Evolutionary conservation across 2,888 invertebrate genomes (phyloP).

Genomic region (Oegoconia quadripuncta): DNA sequence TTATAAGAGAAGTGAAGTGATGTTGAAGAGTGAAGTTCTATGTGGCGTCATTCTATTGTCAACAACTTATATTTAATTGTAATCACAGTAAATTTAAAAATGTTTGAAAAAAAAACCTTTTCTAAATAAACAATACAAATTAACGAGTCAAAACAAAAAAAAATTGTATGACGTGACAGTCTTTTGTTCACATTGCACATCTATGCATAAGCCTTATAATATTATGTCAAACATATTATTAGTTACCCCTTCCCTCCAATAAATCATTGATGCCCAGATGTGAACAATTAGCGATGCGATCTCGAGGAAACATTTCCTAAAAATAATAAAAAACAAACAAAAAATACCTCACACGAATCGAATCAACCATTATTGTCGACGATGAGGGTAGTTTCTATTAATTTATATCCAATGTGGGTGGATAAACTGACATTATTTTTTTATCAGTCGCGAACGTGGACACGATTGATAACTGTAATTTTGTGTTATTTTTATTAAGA

Average conservation of each 20-base stretch:
- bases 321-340: constrained; percentile 69
- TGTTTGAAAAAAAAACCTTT: no score
- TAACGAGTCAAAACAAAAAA: no score
- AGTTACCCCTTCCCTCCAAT: constrained; percentile 48
- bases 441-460: constrained; percentile 50
- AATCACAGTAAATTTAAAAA: no score
- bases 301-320: constrained; percentile 53
- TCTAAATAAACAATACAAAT: no score
- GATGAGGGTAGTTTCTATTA: constrained; percentile 76
- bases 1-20: no score
- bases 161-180: no score
- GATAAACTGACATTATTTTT: constrained; percentile 73
- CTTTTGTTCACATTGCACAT: no score
- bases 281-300: constrained; percentile 57
- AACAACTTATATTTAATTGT: no score
- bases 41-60: no score
- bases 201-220: no score
- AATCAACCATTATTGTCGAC: constrained; percentile 72
- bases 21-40: no score
- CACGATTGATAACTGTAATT: constrained; percentile 58
- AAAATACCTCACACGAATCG: constrained; percentile 76
- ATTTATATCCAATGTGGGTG: constrained; percentile 79
- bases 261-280: constrained; percentile 63
- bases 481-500: constrained; percentile 59
- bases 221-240: constrained; percentile 39